These are phyloP conservation scores for Agrypnus murinus DNA, from an alignment of 2,888 invertebrate genomes.

Conservation along the genomic window DNA sequence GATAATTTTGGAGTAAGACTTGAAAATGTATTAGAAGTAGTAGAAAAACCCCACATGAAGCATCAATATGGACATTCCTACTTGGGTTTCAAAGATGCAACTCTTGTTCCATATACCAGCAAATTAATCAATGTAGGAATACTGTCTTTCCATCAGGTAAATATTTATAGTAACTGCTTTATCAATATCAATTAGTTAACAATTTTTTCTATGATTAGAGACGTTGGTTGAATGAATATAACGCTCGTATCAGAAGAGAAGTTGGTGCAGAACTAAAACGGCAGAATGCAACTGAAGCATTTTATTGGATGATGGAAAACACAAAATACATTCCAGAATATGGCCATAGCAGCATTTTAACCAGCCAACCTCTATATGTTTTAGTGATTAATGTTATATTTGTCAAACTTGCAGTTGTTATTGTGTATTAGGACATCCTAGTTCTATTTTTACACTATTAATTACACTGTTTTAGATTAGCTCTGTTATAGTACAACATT, in stretches of 20 bases:
- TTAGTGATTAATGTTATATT: constrained; percentile 31
- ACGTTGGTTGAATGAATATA: constrained; percentile 87
- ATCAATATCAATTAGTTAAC: too few species aligned
- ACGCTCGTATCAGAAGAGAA: constrained; percentile 80
- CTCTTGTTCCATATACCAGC: constrained; percentile 90
- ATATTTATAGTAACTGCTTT: too few species aligned
- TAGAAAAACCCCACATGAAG: constrained; percentile 71
- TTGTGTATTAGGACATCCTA: constrained; percentile 21
- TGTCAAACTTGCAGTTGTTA: constrained; percentile 9
- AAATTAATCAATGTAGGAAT: constrained; percentile 86
- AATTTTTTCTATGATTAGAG: constrained; percentile 76
- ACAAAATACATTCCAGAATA: constrained; percentile 78
- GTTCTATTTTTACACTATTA: constrained; percentile 15
- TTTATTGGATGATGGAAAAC: constrained; percentile 90
- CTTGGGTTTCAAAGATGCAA: constrained; percentile 86
- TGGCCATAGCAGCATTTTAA: constrained; percentile 22
- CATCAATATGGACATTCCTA: constrained; percentile 73
- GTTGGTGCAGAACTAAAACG: constrained; percentile 85
- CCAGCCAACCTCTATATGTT: constrained; percentile 27
- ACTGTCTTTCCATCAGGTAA: constrained; percentile 87
- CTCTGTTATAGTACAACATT: constrained; percentile 9
- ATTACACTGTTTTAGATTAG: constrained; percentile 1
- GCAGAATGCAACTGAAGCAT: constrained; percentile 81
- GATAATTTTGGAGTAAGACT: constrained; percentile 90
- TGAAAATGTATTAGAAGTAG: constrained; percentile 88